Evolutionary conservation across 1,140 invertebrate genomes (phyloP).

Genomic region (Cydia pomonella): DNA sequence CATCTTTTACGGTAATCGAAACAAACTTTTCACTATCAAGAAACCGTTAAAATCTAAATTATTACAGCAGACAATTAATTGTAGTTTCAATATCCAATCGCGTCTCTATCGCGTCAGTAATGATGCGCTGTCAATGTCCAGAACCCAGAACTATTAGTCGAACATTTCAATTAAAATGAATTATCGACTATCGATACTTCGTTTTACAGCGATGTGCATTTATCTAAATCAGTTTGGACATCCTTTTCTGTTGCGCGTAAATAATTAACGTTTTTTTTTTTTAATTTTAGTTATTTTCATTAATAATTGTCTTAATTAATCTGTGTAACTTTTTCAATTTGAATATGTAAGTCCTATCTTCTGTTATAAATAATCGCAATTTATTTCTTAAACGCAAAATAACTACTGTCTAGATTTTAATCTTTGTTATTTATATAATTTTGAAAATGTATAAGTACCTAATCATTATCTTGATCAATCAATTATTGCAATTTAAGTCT

Average conservation of each 20-base stretch:
- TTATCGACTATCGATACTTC: conserved; percentile 62
- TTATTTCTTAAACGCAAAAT: neutral
- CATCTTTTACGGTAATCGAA: neutral
- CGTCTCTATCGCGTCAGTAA: conserved; percentile 61
- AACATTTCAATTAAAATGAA: conserved; percentile 77
- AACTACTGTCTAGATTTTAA: neutral
- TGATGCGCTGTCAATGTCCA: conserved; percentile 69
- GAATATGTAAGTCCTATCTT: no score
- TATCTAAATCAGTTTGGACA: conserved; percentile 29
- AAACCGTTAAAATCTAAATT: conserved; percentile 30
- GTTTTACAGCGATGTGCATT: conserved; percentile 37
- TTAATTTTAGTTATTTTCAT: neutral
- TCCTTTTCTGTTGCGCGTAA: conserved; percentile 19
- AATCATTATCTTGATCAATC: neutral
- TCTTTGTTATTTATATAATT: neutral
- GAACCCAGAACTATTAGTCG: conserved; percentile 63
- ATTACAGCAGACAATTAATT: conserved; percentile 50
- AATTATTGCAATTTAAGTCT: conserved; percentile 2
- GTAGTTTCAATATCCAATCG: conserved; percentile 44
- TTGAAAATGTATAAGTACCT: neutral
- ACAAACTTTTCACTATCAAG: conserved; percentile 9
- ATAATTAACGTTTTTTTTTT: conserved; percentile 3
- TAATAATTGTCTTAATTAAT: conserved; percentile 9
- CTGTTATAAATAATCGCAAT: neutral
- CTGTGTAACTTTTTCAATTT: neutral